A percentile compares a stretch with the other conserved stretches of the same genome.
Evolutionary conservation across 1,140 invertebrate species (phyloP).

Genomic region (Lanistes nyassanus): DNA sequence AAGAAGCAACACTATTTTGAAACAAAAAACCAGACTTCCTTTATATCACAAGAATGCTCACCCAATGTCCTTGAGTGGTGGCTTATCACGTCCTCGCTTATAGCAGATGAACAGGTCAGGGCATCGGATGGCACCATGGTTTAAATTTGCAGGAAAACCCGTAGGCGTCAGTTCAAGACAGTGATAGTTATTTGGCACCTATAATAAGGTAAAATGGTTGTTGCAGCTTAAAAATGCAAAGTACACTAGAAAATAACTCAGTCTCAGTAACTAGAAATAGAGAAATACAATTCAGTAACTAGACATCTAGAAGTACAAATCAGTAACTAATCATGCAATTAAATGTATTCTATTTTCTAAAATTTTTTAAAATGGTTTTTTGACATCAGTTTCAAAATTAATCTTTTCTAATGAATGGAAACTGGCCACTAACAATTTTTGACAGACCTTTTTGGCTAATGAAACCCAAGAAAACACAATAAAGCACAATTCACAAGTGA

Average conservation of each 20-base stretch:
- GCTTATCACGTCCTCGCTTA: conserved; percentile 89
- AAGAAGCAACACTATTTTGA: background rate
- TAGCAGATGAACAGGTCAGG: conserved; percentile 94
- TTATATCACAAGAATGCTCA: conserved; percentile 66
- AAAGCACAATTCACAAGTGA: background rate
- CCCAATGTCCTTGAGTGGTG: conserved; percentile 97
- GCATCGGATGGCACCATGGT: conserved; percentile 94
- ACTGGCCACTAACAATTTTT: too few relatives aligned
- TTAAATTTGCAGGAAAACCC: conserved; percentile 84
- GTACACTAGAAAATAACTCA: too few relatives aligned
- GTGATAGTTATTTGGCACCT: conserved; percentile 73
- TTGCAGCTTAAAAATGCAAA: too few relatives aligned
- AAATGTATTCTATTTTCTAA: background rate
- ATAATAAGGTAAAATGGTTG: background rate
- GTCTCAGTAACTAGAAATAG: background rate
- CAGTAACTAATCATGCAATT: background rate
- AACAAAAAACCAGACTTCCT: background rate
- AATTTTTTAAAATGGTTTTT: background rate
- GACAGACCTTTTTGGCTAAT: too few relatives aligned
- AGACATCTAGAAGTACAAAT: background rate
- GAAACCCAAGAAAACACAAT: background rate
- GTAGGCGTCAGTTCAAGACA: conserved; percentile 87
- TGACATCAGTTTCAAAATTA: background rate
- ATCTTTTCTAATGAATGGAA: too few relatives aligned
- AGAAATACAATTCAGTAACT: background rate